These are phyloP conservation scores for Vireo griseus DNA, from an alignment of 2,797 vertebrate genomes.

Conservation along the genomic window DNA sequence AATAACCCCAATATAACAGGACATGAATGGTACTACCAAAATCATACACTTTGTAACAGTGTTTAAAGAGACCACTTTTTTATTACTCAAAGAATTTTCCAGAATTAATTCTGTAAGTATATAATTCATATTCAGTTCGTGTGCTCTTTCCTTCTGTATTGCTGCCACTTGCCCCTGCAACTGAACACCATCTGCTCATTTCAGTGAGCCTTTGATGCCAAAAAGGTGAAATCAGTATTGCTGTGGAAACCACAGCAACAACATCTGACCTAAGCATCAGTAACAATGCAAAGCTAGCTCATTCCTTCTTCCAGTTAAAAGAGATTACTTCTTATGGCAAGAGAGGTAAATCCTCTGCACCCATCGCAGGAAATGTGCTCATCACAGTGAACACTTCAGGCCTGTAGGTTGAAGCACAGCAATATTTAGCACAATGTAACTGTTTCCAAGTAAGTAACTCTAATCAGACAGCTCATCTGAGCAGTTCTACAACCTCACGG, in stretches of 20 bases:
- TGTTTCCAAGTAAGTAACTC: background rate
- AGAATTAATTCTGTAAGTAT: background rate
- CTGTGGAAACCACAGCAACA: background rate
- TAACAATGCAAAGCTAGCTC: background rate
- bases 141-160: background rate
- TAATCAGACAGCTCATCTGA: background rate
- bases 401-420: background rate
- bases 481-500: background rate
- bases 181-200: background rate
- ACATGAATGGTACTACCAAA: background rate
- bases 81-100: background rate
- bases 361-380: background rate
- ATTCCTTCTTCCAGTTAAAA: background rate
- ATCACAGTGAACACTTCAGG: background rate
- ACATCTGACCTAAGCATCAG: background rate
- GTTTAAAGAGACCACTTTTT: background rate
- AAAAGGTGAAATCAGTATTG: background rate
- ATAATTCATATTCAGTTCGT: background rate
- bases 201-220: background rate
- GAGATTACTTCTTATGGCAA: background rate
- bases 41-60: background rate
- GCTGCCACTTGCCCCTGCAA: background rate
- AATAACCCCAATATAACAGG: background rate
- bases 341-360: background rate
- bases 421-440: background rate